Percentiles rank a stretch among this genome's conserved stretches.
Evolutionary conservation across 2,113 vertebrate genomes (phyloP).

Genomic region (Mirza zaza): DNA sequence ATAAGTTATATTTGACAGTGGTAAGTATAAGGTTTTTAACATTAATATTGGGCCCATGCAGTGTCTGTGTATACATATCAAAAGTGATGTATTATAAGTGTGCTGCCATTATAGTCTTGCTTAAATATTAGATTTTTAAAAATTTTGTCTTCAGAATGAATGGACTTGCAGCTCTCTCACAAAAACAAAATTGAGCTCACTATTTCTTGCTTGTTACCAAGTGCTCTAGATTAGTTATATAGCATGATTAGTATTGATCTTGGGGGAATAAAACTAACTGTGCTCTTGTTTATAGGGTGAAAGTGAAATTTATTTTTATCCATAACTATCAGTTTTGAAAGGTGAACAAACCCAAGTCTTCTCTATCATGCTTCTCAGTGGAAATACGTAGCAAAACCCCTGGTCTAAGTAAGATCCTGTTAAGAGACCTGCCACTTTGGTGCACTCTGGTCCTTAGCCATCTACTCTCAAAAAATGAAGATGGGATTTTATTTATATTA

Average conservation of each 20-base stretch:
- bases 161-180: conserved; percentile 72
- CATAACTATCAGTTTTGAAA: conserved; percentile 69
- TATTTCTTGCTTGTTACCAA: conserved; percentile 74
- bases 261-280: conserved; percentile 75
- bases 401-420: neutral
- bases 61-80: conserved; percentile 20
- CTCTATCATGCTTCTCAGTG: neutral
- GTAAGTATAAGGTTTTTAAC: conserved; percentile 38
- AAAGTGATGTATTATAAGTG: conserved; percentile 64
- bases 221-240: conserved; percentile 72
- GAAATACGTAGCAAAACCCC: conserved; percentile 48
- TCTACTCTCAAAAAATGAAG: neutral
- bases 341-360: conserved; percentile 64
- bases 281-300: conserved; percentile 67
- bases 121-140: conserved; percentile 57
- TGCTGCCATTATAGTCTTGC: conserved; percentile 47
- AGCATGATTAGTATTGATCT: conserved; percentile 81
- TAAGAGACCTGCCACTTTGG: neutral
- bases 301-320: conserved; percentile 74
- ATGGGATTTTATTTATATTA: neutral
- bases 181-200: conserved; percentile 77
- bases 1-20: conserved; percentile 1
- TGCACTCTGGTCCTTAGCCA: neutral
- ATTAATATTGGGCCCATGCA: neutral
- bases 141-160: conserved; percentile 59